These are phyloP conservation scores for Drosophila auraria DNA, from an alignment of 1,140 invertebrate species.

Conservation along the genomic window DNA sequence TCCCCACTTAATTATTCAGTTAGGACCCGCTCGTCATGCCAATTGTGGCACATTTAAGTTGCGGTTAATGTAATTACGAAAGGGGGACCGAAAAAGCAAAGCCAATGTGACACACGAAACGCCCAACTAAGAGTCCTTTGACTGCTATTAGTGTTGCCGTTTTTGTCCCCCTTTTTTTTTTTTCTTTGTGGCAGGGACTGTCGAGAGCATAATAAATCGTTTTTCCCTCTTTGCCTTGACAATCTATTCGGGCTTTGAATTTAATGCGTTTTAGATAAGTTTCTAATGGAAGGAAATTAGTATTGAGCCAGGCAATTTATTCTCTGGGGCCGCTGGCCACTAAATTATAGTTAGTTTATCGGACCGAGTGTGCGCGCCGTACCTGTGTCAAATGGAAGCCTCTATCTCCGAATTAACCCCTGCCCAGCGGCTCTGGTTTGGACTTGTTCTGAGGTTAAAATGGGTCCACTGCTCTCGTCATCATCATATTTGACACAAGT, in stretches of 20 bases:
- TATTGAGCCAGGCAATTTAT: slow-evolving; percentile 51
- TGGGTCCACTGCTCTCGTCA: slow-evolving; percentile 31
- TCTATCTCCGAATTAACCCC: slow-evolving; percentile 20
- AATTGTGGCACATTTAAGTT: slow-evolving; percentile 69
- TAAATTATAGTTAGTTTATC: slow-evolving; percentile 64
- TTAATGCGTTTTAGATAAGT: slow-evolving; percentile 67
- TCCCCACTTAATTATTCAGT: slow-evolving; percentile 77
- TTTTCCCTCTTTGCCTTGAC: slow-evolving; percentile 46
- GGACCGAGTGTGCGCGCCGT: not conserved
- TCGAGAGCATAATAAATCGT: slow-evolving; percentile 62
- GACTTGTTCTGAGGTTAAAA: slow-evolving; percentile 27
- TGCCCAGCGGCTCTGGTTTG: not conserved
- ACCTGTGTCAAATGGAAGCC: slow-evolving; percentile 38
- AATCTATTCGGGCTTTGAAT: slow-evolving; percentile 51
- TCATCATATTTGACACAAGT: slow-evolving; percentile 46
- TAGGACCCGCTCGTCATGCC: slow-evolving; percentile 58
- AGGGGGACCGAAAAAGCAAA: slow-evolving; percentile 46
- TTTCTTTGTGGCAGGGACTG: slow-evolving; percentile 17
- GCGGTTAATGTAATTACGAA: slow-evolving; percentile 68
- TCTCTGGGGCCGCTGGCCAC: slow-evolving; percentile 30
- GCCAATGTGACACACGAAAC: slow-evolving; percentile 55
- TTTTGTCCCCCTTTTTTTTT: slow-evolving; percentile 16
- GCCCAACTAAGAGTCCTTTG: slow-evolving; percentile 47
- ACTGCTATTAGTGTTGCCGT: slow-evolving; percentile 51
- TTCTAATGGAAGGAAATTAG: slow-evolving; percentile 55